Conservation (phyloP, 2,113 vertebrate genomes). For the Gallinago media region DNA sequence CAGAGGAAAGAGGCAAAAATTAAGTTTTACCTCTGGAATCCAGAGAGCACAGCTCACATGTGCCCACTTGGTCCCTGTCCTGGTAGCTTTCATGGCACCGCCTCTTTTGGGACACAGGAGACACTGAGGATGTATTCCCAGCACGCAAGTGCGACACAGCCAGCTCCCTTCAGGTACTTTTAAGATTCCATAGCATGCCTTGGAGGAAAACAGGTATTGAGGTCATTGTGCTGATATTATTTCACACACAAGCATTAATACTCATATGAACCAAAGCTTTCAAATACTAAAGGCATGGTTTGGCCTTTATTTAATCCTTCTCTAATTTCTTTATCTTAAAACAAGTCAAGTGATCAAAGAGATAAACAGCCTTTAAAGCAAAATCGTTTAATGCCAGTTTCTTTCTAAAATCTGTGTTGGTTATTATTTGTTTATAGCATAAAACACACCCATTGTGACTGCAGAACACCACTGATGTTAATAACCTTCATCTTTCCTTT, state of each 20-base stretch:
- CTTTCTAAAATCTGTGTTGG: neutral
- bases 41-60: conserved; percentile 98
- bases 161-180: conserved; percentile 98
- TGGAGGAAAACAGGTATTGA: neutral
- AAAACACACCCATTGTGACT: neutral
- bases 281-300: neutral
- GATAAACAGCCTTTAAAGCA: neutral
- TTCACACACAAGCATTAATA: neutral
- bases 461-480: neutral
- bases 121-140: conserved; percentile 93
- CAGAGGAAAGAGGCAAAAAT: neutral
- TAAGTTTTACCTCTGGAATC: conserved; percentile 92
- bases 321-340: neutral
- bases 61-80: conserved; percentile 94
- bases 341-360: neutral
- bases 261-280: neutral
- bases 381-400: neutral
- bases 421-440: neutral
- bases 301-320: neutral
- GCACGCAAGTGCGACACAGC: conserved; percentile 94
- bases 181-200: conserved; percentile 98
- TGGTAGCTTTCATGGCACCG: conserved; percentile 97
- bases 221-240: neutral
- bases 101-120: conserved; percentile 95
- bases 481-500: neutral